Percentiles rank a stretch among this genome's conserved stretches.
Evolutionary conservation across 2,797 vertebrate species (phyloP).

Genomic region (Hyperoplus lanceolatus): DNA sequence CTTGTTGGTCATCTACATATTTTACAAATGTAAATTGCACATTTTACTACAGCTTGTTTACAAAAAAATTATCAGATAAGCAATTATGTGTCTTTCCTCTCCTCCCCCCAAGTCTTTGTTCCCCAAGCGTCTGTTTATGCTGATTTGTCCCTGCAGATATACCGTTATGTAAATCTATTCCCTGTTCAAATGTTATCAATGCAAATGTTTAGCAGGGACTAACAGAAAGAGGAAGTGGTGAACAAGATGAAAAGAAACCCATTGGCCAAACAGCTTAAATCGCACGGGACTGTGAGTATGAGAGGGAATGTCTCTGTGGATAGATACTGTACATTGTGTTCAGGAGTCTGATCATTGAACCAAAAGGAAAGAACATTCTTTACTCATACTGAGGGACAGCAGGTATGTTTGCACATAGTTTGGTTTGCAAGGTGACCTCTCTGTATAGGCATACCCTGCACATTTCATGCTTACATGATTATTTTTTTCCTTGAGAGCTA

Average conservation of each 20-base stretch:
- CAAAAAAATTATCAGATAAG: constrained; percentile 13
- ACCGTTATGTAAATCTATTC: constrained; percentile 69
- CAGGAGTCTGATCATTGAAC: not conserved
- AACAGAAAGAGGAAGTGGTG: constrained; percentile 48
- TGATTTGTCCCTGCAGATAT: constrained; percentile 39
- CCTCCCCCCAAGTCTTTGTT: not conserved
- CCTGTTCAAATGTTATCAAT: constrained; percentile 50
- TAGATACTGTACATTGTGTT: constrained; percentile 14
- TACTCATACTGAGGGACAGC: not conserved
- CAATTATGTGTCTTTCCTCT: not conserved
- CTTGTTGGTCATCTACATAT: constrained; percentile 5
- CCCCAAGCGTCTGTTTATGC: constrained; percentile 32
- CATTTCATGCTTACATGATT: constrained; percentile 21
- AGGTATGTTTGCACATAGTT: constrained; percentile 7
- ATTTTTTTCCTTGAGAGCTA: constrained; percentile 22
- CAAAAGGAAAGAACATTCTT: not conserved
- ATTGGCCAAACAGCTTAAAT: constrained; percentile 23
- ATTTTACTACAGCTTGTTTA: not conserved
- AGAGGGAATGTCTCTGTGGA: constrained; percentile 24
- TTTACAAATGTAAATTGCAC: constrained; percentile 1
- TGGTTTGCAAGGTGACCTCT: constrained; percentile 40
- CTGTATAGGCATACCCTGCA: not conserved
- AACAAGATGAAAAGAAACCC: constrained; percentile 31
- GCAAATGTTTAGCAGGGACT: constrained; percentile 63
- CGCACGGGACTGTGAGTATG: not conserved